Base-by-base conservation (phyloP, 2,113 vertebrate species). In the Callionymus lyra region DNA sequence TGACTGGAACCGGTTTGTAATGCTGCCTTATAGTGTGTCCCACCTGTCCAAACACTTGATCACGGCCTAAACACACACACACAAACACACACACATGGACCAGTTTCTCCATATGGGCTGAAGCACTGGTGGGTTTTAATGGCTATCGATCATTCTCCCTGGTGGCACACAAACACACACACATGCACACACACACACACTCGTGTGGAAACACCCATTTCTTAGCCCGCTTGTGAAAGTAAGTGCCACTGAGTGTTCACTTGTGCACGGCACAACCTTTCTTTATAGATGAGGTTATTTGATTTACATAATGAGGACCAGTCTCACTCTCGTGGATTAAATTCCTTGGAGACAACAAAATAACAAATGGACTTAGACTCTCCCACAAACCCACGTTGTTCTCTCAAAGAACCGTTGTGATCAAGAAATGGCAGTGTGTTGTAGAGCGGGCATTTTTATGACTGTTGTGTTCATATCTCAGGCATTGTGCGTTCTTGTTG, bases 1-100 rank as follows among this genome's bases (percentile, higher is more conserved):
- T 83, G 83, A 77, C 82, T 86, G 83, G 87, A 89, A 90, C 85
- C 84, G 81, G 85, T 86, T 85, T 82, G 76, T 79, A 58, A 54
- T 70, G 73, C 65, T 31, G 73, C 81, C 63, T 71, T 72, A 53
- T 70, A 84, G 81, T 72, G 75, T 65, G 75, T 65, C 67, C 41
- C 61, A 88, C 82, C 85, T 86, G 83, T 85, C 81, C 82, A 89
- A 89, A 88, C 70, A 88, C 21, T 49, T 36, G 78, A 41, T 31
- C 27, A 15, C 34, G 16, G 12, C 42, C 13, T 17, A 13, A 44
- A 45, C 46, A 51, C 44, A 21, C 47, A 48, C 37, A 42, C 42
- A 59, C 21, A 44, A 39, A 34, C 34, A 49, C 38, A 41, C 43
- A 41, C 37, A 42, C 35, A 59, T 15, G 46, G 35, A 37, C 64